These are phyloP conservation scores for Rallus limicola DNA, from an alignment of 2,113 vertebrate species.

Conservation along the genomic window DNA sequence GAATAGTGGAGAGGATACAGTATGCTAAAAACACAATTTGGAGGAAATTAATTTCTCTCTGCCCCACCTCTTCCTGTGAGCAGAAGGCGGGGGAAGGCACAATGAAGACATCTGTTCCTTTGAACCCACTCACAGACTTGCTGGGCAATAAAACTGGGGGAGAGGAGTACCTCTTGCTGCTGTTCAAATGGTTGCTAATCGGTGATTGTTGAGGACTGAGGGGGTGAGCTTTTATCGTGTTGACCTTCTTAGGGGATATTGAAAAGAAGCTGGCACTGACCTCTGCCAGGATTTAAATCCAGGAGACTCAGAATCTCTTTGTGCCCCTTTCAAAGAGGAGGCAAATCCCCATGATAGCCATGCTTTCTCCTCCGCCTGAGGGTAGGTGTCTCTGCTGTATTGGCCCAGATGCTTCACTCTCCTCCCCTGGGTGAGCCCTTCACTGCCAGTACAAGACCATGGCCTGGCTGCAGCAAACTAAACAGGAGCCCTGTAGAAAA, in stretches of 20 bases:
- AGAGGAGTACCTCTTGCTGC: neutral
- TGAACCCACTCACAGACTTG: slow-evolving; percentile 31
- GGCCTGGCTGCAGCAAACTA: neutral
- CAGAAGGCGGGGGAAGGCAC: neutral
- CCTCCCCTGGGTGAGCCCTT: neutral
- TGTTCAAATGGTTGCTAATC: slow-evolving; percentile 27
- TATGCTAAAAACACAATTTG: slow-evolving; percentile 5
- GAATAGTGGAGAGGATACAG: neutral
- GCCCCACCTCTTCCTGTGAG: slow-evolving; percentile 38
- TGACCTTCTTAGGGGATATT: slow-evolving; percentile 35
- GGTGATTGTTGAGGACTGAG: neutral
- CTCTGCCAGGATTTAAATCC: slow-evolving; percentile 47
- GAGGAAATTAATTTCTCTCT: slow-evolving; percentile 20
- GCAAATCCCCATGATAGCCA: slow-evolving; percentile 4
- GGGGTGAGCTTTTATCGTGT: slow-evolving; percentile 30
- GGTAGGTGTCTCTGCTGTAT: neutral
- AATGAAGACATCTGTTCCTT: slow-evolving; percentile 68
- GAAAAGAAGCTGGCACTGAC: slow-evolving; percentile 53
- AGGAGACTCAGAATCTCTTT: slow-evolving; percentile 15
- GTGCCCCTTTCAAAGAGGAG: slow-evolving; percentile 13
- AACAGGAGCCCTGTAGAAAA: neutral
- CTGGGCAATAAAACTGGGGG: slow-evolving; percentile 2
- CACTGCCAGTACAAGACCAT: neutral
- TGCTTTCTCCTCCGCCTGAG: neutral
- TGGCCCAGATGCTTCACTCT: neutral